Conservation (phyloP, 2,797 vertebrate species). For the Diglossa cyanea region DNA sequence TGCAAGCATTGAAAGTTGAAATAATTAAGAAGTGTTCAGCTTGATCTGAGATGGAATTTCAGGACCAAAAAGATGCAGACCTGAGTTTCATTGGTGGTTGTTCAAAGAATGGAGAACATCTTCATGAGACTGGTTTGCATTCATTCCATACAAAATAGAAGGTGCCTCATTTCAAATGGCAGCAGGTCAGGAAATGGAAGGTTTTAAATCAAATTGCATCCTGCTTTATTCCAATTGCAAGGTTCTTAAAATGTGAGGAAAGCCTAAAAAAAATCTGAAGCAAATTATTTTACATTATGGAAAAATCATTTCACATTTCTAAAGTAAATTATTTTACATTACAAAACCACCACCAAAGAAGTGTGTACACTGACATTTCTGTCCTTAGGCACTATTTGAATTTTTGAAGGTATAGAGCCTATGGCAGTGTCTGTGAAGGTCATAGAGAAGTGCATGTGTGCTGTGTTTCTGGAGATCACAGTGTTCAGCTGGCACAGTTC, state of each 20-base stretch:
- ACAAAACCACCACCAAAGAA: background rate
- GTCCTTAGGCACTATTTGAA: background rate
- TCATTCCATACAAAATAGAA: background rate
- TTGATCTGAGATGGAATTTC: background rate
- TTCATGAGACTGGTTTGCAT: background rate
- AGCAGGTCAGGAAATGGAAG: background rate
- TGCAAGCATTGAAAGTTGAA: background rate
- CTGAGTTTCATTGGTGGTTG: background rate
- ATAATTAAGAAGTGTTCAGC: background rate
- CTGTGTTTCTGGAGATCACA: background rate
- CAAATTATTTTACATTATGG: background rate
- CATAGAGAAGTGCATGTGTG: accelerated
- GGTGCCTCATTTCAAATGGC: background rate
- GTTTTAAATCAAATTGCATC: background rate
- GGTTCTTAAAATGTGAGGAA: background rate
- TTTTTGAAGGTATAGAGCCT: background rate
- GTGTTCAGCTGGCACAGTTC: background rate
- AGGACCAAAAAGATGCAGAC: background rate
- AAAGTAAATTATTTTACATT: background rate
- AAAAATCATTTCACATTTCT: background rate
- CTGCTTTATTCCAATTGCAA: background rate
- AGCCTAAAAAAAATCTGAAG: background rate
- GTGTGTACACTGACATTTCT: background rate
- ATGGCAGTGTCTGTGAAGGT: background rate
- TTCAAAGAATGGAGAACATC: background rate